Evolutionary conservation across 92 coral and sea anemone genomes (phyloP).

Genomic region (Nematostella vectensis): DNA sequence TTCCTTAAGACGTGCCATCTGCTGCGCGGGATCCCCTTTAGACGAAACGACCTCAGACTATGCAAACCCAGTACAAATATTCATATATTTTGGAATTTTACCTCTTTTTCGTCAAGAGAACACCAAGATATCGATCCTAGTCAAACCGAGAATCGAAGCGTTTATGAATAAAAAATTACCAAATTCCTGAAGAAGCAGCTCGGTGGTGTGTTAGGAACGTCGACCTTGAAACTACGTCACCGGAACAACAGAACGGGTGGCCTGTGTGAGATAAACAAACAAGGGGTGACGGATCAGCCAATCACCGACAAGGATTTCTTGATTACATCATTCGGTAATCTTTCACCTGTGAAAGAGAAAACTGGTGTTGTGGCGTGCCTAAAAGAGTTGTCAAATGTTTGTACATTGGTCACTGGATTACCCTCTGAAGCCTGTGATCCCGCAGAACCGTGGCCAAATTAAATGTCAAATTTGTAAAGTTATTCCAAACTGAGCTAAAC

Average conservation of each 20-base stretch:
- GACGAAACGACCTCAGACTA: too few species aligned
- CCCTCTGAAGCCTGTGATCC: too few species aligned
- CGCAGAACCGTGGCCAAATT: too few species aligned
- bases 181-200: constrained; percentile 66
- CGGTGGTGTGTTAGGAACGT: constrained; percentile 43
- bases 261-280: constrained; percentile 30
- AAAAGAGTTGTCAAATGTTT: too few species aligned
- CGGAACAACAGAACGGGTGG: constrained; percentile 56
- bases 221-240: constrained; percentile 54
- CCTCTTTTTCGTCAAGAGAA: constrained; percentile 25
- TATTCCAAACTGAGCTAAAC: too few species aligned
- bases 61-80: too few species aligned
- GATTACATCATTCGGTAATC: constrained; percentile 50
- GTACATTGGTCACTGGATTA: too few species aligned
- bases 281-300: constrained; percentile 27
- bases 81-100: too few species aligned
- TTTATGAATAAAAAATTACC: constrained; percentile 72
- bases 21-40: too few species aligned
- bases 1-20: too few species aligned
- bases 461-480: too few species aligned
- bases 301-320: constrained; percentile 11
- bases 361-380: constrained; percentile 25
- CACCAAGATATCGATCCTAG: constrained; percentile 37
- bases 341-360: constrained; percentile 49
- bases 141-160: constrained; percentile 51